These are phyloP conservation scores for Leucophenga varia DNA, from an alignment of 1,140 invertebrate species.

Conservation along the genomic window DNA sequence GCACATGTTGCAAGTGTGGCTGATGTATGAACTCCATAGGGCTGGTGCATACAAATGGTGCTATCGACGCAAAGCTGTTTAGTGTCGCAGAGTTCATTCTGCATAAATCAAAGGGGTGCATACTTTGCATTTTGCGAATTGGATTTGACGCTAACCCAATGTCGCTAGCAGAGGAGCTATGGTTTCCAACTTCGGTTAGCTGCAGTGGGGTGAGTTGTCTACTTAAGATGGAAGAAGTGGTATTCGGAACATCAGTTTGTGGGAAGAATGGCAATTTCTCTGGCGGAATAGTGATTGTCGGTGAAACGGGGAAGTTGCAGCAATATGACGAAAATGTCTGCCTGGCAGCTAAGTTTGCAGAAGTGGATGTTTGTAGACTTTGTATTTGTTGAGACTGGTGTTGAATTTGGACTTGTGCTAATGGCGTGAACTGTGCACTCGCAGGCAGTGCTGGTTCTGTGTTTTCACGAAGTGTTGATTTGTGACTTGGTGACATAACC, in stretches of 20 bases:
- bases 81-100: constrained; percentile 65
- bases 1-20: constrained; percentile 29
- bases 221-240: constrained; percentile 41
- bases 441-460: constrained; percentile 20
- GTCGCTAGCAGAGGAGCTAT: constrained; percentile 3
- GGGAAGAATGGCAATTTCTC: constrained; percentile 4
- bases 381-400: constrained; percentile 61
- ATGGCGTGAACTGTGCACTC: constrained; percentile 52
- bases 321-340: constrained; percentile 57
- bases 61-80: constrained; percentile 40
- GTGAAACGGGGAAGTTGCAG: constrained; percentile 38
- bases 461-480: constrained; percentile 60
- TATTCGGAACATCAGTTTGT: not conserved
- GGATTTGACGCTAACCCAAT: constrained; percentile 63
- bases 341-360: constrained; percentile 46
- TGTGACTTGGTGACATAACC: constrained; percentile 69
- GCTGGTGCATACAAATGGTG: constrained; percentile 32
- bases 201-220: constrained; percentile 26
- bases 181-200: not conserved
- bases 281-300: constrained; percentile 6
- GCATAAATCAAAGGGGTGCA: constrained; percentile 93
- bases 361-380: constrained; percentile 39
- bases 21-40: constrained; percentile 53
- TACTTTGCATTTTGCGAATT: constrained; percentile 85
- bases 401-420: constrained; percentile 62